Evolutionary conservation across 2,888 invertebrate genomes (phyloP).

Genomic region (Tiphia femorata): DNA sequence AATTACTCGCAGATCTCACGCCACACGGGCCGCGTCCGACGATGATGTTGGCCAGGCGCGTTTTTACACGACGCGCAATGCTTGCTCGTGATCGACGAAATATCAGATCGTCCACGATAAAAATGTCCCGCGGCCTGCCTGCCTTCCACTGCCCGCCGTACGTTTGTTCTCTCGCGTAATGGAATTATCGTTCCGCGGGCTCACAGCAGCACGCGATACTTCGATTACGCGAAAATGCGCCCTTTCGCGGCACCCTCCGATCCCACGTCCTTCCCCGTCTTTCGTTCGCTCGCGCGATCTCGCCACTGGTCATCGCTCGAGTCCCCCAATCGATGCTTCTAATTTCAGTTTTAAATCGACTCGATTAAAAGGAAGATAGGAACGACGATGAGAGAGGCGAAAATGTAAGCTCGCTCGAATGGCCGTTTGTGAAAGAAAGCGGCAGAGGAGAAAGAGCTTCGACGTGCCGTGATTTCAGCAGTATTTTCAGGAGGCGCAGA

Average conservation of each 20-base stretch:
- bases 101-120: constrained; percentile 48
- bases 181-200: constrained; percentile 50
- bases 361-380: not conserved
- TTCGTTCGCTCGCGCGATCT: too few species aligned
- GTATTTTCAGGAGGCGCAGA: not conserved
- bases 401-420: not conserved
- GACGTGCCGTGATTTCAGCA: not conserved
- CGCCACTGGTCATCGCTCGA: not conserved
- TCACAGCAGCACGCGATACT: constrained; percentile 53
- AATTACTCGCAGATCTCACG: constrained; percentile 50
- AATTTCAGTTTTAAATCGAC: constrained; percentile 20
- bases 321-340: constrained; percentile 17
- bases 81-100: constrained; percentile 41
- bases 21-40: too few species aligned
- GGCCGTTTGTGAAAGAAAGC: not conserved
- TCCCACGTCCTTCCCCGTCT: too few species aligned
- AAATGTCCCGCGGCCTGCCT: constrained; percentile 29
- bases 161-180: constrained; percentile 56
- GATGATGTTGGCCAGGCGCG: too few species aligned
- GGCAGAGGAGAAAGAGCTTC: not conserved
- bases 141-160: constrained; percentile 12
- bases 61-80: constrained; percentile 22
- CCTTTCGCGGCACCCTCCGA: constrained; percentile 39
- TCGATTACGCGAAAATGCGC: constrained; percentile 51
- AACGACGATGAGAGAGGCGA: not conserved